Base-by-base conservation (phyloP, 2,113 vertebrate genomes). In the Pampusana beccarii region DNA sequence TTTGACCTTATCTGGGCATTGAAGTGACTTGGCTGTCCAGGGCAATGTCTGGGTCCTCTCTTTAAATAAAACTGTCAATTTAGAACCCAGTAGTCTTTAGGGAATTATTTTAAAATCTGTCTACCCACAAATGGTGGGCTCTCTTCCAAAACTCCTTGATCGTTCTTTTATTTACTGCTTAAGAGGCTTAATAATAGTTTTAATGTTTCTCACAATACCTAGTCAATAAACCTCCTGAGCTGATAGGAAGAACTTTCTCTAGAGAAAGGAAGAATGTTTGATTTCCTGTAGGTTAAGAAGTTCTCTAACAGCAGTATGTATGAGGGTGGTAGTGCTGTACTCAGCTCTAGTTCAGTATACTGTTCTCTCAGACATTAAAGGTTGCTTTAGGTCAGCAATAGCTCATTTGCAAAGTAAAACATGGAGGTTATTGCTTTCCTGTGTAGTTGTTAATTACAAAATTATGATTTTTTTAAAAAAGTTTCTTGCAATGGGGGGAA, bases 131-230 rank as follows among this genome's bases (percentile, higher is more conserved):
- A 54, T 29, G 29, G 60, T 54, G 36, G 67, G 50, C 54, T 61
- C 2, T 77, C 29, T 81, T 93, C 88, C 92, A 80, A 88, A 77
- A 84, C 70, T 73, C 64, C 38, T 73, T 67, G 56, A 78, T 58
- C 82, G 19, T 73, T 88, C 60, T 90, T 85, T 91, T 84, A 58
- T 90, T 92, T 94, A 67, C 64, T 88, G 70, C 54, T 92, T 86
- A 62, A 90, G 64, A 88, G 56, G 36, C 64, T 80, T 56, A 23
- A 29, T 60, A 80, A 46, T 50, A 75, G 10, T 48, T 70, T 61
- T 69, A 72, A 69, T 73, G 20, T 85, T 90, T 93, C 85, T 95
- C n/a, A 77, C 50, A 95, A 89, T 11, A 72, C 53, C 28, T 61
- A 19, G n/a, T 80, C 64, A 83, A 61, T 69, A 87, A 89, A 80